Percentiles rank a stretch among this genome's conserved stretches.
phyloP scores from a whole-genome alignment of 2,797 vertebrate genomes.

The Sebastolobus altivelis region DNA sequence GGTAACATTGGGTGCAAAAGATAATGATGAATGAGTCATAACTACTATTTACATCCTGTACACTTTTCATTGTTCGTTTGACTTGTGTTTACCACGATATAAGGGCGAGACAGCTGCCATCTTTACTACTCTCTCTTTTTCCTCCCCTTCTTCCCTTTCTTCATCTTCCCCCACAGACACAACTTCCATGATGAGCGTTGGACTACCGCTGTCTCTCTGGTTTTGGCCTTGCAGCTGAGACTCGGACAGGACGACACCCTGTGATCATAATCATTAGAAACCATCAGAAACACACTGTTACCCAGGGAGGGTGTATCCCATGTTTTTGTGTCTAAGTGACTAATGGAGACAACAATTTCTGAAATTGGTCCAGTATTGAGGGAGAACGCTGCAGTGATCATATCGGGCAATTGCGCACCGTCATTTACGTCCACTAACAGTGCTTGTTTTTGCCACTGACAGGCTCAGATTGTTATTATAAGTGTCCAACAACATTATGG shows the following conservation, averaged over 20 bases:
- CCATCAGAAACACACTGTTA: conserved; percentile 2
- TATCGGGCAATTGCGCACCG: neutral
- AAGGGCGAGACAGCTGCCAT: conserved; percentile 36
- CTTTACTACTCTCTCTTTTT: conserved; percentile 48
- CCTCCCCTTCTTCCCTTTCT: conserved; percentile 57
- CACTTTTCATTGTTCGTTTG: neutral
- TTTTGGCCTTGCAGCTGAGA: conserved; percentile 51
- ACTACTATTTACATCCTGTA: neutral
- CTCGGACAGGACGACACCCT: conserved; percentile 41
- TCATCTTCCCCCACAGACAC: conserved; percentile 62
- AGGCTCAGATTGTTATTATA: too few species aligned
- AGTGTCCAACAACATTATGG: too few species aligned
- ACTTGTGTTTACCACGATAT: conserved; percentile 56
- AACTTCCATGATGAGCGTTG: conserved; percentile 69
- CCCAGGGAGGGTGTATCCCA: neutral
- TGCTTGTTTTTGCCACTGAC: neutral
- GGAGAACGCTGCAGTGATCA: neutral
- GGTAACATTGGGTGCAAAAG: neutral
- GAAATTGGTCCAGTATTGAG: neutral
- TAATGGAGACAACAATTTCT: neutral
- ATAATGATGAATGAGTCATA: neutral
- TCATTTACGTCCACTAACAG: neutral
- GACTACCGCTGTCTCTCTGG: conserved; percentile 60
- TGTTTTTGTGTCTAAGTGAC: neutral
- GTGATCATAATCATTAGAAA: conserved; percentile 44